Conservation (phyloP, 2,888 invertebrate species). For the Myopa testacea region DNA sequence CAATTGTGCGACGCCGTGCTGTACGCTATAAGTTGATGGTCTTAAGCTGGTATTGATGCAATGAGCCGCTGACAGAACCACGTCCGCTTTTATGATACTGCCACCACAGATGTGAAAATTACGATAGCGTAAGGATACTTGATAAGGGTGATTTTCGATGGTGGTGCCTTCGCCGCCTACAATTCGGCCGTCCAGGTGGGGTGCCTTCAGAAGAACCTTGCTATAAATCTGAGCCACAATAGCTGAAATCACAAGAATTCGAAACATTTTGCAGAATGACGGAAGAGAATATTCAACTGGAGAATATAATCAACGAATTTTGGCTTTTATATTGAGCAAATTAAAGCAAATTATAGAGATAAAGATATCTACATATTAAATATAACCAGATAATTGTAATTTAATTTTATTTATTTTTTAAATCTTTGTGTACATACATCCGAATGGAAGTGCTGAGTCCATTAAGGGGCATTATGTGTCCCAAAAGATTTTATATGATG, state of each 20-base stretch:
- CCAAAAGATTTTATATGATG: no score
- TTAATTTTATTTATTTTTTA: no score
- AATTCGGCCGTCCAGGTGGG: constrained; percentile 45
- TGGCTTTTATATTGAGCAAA: no score
- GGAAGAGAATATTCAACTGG: not conserved
- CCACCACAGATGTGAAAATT: constrained; percentile 54
- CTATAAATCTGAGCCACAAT: not conserved
- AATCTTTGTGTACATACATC: no score
- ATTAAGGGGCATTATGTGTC: no score
- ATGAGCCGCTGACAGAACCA: constrained; percentile 58
- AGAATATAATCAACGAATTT: no score
- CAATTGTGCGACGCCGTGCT: constrained; percentile 41
- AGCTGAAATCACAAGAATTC: not conserved
- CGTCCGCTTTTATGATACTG: constrained; percentile 53
- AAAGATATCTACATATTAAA: no score
- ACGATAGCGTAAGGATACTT: constrained; percentile 43
- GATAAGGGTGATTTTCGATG: constrained; percentile 44
- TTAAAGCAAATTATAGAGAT: no score
- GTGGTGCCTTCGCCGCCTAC: constrained; percentile 46
- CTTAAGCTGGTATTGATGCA: constrained; percentile 44
- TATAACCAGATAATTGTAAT: no score
- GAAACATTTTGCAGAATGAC: constrained; percentile 4
- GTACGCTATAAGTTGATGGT: constrained; percentile 29
- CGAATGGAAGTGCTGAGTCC: no score
- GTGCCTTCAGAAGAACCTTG: not conserved